Base-by-base conservation (phyloP, 2,888 invertebrate genomes). In the Noctua comes region DNA sequence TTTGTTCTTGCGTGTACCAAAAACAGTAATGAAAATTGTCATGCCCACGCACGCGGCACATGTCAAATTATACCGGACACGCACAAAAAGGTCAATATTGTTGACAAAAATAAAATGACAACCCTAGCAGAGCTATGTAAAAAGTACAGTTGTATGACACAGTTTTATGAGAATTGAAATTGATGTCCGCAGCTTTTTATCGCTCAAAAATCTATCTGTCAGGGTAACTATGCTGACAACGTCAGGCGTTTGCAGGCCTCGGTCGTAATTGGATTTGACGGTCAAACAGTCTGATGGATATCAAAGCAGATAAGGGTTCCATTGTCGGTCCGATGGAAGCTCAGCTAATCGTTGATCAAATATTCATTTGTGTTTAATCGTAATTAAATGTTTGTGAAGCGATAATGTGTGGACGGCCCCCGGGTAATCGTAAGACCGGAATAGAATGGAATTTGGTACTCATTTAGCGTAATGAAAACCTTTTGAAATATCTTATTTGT, bases 251-350 rank as follows among this genome's bases (percentile, higher is more conserved):
- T 48, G 36, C n/a, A 76, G 68, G 40, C 71, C 31, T 75, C 40
- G n/a, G 16, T 57, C 43, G 43, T 86, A 83, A 88, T 85, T 85
- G 76, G 65, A 78, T 83, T 68, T 76, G 83, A 82, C 86, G 72
- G 73, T 76, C 84, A 77, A 82, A 84, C 68, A 76, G 43, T 77
- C 43, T 78, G 82, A 85, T 83, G 74, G 75, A 77, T 77, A 74
- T 80, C 75, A 86, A 85, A 86, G 73, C 73, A 68, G 79, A 83
- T 71, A 80, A 88, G 80, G 81, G 88, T 88, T 74, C 54, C n/a
- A 71, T 84, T 73, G 70, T 79, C 65, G 54, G 48, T 66, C n/a
- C 51, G 57, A 66, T 59, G 70, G 72, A 81, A 76, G 69, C 75
- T 73, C 68, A 68, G 40, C 69, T 80, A 80, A 76, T 80, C 70